Conservation (phyloP, 2,113 vertebrate species). For the Tichodroma muraria region DNA sequence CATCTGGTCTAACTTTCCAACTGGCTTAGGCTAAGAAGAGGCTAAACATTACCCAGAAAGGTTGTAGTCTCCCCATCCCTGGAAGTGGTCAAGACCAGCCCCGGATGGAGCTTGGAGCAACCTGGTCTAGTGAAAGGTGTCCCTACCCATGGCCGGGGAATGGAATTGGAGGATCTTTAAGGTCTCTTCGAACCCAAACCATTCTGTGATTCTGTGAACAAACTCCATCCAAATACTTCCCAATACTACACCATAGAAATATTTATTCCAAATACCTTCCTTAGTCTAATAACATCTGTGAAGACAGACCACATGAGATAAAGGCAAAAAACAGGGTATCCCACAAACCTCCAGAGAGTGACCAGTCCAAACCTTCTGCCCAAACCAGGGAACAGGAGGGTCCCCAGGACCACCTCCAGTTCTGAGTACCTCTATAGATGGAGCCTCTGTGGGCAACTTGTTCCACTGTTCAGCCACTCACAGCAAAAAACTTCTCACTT, state of each 20-base stretch:
- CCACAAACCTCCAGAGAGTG: neutral
- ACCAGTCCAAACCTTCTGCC: neutral
- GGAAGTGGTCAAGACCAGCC: neutral
- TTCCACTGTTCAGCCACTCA: neutral
- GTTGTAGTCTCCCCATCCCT: neutral
- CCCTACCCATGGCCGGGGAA: fast-evolving
- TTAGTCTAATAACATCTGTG: neutral
- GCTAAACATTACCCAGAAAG: neutral
- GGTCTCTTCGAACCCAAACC: neutral
- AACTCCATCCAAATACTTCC: neutral
- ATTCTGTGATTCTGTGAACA: neutral
- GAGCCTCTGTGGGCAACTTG: neutral
- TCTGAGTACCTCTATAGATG: neutral
- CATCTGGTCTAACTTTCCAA: neutral
- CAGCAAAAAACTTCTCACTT: neutral
- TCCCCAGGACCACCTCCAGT: neutral
- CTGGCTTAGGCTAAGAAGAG: neutral
- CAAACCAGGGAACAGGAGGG: neutral
- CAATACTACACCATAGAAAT: neutral
- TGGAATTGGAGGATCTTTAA: neutral
- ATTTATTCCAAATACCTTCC: neutral
- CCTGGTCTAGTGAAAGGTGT: neutral
- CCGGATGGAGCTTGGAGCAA: neutral
- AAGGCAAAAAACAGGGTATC: neutral
- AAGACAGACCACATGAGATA: neutral